phyloP scores from a whole-genome alignment of 2,113 vertebrate species.

The Zosterops pallidus region DNA sequence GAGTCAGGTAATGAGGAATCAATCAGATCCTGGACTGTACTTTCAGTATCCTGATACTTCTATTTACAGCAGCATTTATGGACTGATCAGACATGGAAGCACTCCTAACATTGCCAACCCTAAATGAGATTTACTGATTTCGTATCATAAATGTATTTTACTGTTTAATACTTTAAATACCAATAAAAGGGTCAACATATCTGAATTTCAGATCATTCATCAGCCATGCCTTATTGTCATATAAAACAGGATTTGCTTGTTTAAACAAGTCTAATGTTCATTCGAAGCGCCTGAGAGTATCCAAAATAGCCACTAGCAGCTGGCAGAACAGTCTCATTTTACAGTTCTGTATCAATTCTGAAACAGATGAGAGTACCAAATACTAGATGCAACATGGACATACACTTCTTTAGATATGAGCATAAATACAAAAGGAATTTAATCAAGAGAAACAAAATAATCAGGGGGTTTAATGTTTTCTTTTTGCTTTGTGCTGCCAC shows the following conservation, averaged over 20 bases:
- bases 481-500: background rate
- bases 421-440: background rate
- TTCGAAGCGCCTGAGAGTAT: background rate
- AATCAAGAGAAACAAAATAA: constrained; percentile 1
- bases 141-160: background rate
- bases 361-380: background rate
- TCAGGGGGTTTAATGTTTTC: background rate
- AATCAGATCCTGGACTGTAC: background rate
- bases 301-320: background rate
- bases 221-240: background rate
- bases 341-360: background rate
- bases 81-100: background rate
- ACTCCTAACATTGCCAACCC: background rate
- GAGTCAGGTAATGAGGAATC: background rate
- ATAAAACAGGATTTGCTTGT: background rate
- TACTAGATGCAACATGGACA: background rate
- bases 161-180: background rate
- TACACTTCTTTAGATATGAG: background rate
- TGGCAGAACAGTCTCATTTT: background rate
- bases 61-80: background rate
- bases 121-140: background rate
- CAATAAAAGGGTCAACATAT: background rate
- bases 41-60: background rate
- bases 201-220: background rate
- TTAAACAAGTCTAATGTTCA: background rate